These are phyloP conservation scores for Aldrovandia affinis DNA, from an alignment of 2,797 vertebrate species.

Conservation along the genomic window DNA sequence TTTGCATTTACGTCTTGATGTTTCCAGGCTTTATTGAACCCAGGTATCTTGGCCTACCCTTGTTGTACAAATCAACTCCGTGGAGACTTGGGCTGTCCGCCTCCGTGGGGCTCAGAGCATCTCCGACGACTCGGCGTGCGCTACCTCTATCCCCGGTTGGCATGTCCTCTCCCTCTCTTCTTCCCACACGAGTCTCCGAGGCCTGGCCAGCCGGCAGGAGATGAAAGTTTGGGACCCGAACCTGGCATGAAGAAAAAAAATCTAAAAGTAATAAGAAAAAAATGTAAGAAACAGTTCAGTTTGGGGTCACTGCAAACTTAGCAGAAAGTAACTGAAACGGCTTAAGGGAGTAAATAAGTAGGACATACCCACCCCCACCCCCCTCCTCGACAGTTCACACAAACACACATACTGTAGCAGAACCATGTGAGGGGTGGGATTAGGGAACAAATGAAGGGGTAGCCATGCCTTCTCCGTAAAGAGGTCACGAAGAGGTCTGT, in stretches of 20 bases:
- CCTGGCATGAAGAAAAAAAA: background rate
- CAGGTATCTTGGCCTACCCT: background rate
- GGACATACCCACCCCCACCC: background rate
- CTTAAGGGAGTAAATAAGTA: background rate
- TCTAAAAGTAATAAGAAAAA: background rate
- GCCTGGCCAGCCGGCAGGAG: background rate
- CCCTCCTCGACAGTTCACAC: background rate
- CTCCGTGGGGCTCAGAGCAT: background rate
- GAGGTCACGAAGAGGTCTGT: background rate
- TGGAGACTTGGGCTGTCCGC: background rate
- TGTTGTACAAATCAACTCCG: slow-evolving; percentile 17
- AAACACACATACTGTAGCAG: background rate
- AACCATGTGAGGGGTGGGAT: background rate
- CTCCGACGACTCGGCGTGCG: background rate
- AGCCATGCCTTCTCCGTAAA: background rate
- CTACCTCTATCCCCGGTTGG: background rate
- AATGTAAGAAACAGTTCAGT: slow-evolving; percentile 7
- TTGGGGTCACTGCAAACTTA: background rate
- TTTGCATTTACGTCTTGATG: background rate
- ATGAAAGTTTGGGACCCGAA: background rate
- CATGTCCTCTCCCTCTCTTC: background rate
- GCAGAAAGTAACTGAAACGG: slow-evolving; percentile 6
- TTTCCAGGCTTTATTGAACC: background rate
- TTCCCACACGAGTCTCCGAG: background rate
- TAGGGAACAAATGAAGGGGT: background rate